phyloP scores from a whole-genome alignment of 2,888 invertebrate genomes.

The Diarsia brunnea region DNA sequence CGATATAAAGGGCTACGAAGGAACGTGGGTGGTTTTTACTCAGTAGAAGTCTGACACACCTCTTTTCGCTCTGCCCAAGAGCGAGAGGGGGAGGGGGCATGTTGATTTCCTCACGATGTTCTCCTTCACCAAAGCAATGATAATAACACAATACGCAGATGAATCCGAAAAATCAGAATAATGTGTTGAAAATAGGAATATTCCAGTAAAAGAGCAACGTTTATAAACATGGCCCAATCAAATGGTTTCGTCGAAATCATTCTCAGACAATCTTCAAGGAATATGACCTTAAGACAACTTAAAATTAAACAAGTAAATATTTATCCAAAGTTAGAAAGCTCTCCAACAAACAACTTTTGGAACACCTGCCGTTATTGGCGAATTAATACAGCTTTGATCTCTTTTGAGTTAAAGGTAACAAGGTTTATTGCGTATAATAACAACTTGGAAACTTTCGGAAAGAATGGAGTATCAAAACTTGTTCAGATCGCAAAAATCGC shows the following conservation, averaged over 20 bases:
- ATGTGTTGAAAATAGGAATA: too few species aligned
- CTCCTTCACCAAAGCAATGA: too few species aligned
- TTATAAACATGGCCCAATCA: not conserved
- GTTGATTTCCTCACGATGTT: too few species aligned
- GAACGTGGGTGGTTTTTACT: too few species aligned
- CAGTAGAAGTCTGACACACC: too few species aligned
- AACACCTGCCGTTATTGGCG: conserved; percentile 72
- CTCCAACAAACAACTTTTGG: conserved; percentile 67
- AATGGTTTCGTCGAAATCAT: not conserved
- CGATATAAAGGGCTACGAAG: too few species aligned
- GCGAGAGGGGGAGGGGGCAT: too few species aligned
- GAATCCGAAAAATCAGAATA: too few species aligned
- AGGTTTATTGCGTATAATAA: conserved; percentile 41
- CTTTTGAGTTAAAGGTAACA: conserved; percentile 52
- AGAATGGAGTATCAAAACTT: conserved; percentile 6
- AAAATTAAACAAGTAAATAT: conserved; percentile 62
- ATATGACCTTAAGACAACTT: conserved; percentile 38
- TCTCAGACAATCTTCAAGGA: conserved; percentile 17
- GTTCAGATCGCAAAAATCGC: not conserved
- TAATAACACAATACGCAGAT: too few species aligned
- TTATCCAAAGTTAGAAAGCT: conserved; percentile 59
- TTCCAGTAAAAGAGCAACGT: not conserved
- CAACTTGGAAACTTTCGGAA: conserved; percentile 21
- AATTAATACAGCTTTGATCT: conserved; percentile 73
- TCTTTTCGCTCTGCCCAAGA: too few species aligned